Conservation (phyloP, 53 echinoderm and acorn worm genomes). For the Holothuria scabra region DNA sequence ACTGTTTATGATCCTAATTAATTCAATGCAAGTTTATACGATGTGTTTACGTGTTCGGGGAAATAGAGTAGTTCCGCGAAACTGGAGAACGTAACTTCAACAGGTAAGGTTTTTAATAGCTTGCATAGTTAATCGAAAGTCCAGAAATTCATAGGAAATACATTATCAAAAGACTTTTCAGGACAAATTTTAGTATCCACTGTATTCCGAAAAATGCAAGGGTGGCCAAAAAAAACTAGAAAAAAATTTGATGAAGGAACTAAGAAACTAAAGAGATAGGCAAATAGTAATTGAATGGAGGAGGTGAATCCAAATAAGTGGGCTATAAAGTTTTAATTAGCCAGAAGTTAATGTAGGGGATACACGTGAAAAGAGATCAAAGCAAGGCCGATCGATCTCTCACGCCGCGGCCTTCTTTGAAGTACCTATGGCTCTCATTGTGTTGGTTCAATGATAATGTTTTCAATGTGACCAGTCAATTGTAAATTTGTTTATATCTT, state of each 20-base stretch:
- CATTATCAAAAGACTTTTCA: too few species aligned
- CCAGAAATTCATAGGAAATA: too few species aligned
- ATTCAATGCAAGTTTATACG: constrained; percentile 3
- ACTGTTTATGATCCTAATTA: constrained; percentile 37
- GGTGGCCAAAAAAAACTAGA: too few species aligned
- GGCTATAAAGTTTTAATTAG: constrained; percentile 38
- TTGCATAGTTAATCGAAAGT: too few species aligned
- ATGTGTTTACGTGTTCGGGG: constrained; percentile 30
- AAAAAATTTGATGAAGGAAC: too few species aligned
- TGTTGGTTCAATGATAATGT: constrained; percentile 25
- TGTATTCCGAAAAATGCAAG: too few species aligned
- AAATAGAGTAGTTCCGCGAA: background rate
- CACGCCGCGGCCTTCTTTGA: constrained; percentile 21
- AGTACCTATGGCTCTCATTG: constrained; percentile 33
- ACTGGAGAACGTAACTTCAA: too few species aligned
- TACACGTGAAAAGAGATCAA: constrained; percentile 6
- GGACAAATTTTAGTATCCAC: too few species aligned
- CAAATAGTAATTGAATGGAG: too few species aligned
- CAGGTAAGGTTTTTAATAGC: too few species aligned
- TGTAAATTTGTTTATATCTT: constrained; percentile 7
- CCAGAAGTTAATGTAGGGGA: constrained; percentile 37
- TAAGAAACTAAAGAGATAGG: too few species aligned
- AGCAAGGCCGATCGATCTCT: constrained; percentile 15
- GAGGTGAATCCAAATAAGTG: constrained; percentile 35
- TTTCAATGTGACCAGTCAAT: constrained; percentile 20